Percentiles rank a stretch among this genome's conserved stretches.
phyloP scores from a whole-genome alignment of 1,140 invertebrate species.

The Archivesica marissinica region DNA sequence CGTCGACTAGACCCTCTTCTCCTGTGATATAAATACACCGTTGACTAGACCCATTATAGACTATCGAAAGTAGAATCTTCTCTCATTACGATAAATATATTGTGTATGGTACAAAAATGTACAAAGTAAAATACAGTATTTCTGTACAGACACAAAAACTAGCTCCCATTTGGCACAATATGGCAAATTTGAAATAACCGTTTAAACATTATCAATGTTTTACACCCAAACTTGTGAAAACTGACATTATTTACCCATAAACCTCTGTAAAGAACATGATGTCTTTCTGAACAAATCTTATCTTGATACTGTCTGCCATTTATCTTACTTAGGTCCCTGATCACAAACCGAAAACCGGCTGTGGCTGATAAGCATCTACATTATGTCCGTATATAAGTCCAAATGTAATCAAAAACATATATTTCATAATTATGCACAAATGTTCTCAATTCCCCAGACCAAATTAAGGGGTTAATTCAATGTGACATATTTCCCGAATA shows the following conservation, averaged over 20 bases:
- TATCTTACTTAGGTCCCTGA: background rate
- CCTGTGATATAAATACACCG: too few relatives aligned
- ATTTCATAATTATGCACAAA: conserved; percentile 56
- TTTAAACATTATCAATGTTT: conserved; percentile 15
- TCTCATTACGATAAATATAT: too few relatives aligned
- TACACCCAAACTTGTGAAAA: conserved; percentile 18
- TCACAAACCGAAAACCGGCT: background rate
- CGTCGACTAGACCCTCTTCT: too few relatives aligned
- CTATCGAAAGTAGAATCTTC: too few relatives aligned
- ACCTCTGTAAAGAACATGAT: conserved; percentile 29
- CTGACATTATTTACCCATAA: conserved; percentile 44
- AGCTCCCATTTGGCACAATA: too few relatives aligned
- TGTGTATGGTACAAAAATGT: too few relatives aligned
- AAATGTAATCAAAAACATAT: conserved; percentile 58
- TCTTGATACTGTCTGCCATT: background rate
- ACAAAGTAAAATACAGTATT: too few relatives aligned
- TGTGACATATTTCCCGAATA: conserved; percentile 49
- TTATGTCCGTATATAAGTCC: background rate
- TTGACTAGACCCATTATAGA: too few relatives aligned
- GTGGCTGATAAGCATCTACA: background rate
- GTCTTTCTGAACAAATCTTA: background rate
- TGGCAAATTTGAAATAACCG: background rate
- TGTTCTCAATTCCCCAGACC: conserved; percentile 43
- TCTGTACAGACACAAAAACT: too few relatives aligned
- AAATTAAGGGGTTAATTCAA: conserved; percentile 50